Evolutionary conservation across 2,888 invertebrate genomes (phyloP).

Genomic region (Rambutsinella grinnellia): DNA sequence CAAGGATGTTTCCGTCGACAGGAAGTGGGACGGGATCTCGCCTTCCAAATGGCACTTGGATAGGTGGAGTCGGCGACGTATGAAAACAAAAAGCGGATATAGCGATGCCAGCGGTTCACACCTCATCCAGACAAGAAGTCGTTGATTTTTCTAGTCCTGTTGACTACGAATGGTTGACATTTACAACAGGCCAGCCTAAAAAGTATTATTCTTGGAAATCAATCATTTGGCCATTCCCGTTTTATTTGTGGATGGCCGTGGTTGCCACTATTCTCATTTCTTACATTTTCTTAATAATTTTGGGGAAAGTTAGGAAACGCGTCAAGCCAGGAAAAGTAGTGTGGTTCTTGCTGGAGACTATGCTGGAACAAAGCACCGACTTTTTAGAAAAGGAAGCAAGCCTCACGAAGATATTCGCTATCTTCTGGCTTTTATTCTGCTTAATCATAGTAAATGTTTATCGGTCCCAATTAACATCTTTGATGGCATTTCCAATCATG

Average conservation of each 20-base stretch:
- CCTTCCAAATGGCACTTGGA: conserved; percentile 38
- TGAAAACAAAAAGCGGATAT: conserved; percentile 38
- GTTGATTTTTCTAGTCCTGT: conserved; percentile 47
- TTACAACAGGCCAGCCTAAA: conserved; percentile 41
- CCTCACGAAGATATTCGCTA: background rate
- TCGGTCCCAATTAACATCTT: background rate
- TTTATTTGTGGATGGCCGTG: conserved; percentile 27
- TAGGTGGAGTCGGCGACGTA: conserved; percentile 50
- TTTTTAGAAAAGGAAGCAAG: background rate
- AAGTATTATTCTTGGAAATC: conserved; percentile 44
- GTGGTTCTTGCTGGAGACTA: background rate
- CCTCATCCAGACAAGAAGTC: conserved; percentile 14
- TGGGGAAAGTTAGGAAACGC: no score
- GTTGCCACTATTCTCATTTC: no score
- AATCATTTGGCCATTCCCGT: conserved; percentile 38
- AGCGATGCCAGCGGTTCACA: conserved; percentile 39
- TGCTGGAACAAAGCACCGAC: background rate
- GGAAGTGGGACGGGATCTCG: conserved; percentile 45
- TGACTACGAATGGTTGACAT: conserved; percentile 40
- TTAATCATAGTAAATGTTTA: background rate
- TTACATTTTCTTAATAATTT: no score
- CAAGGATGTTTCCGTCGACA: conserved; percentile 36
- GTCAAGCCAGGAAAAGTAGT: background rate
- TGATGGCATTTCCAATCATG: background rate
- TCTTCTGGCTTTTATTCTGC: background rate